Base-by-base conservation (phyloP, 2,797 vertebrate genomes). In the Mionectes olivaceus region DNA sequence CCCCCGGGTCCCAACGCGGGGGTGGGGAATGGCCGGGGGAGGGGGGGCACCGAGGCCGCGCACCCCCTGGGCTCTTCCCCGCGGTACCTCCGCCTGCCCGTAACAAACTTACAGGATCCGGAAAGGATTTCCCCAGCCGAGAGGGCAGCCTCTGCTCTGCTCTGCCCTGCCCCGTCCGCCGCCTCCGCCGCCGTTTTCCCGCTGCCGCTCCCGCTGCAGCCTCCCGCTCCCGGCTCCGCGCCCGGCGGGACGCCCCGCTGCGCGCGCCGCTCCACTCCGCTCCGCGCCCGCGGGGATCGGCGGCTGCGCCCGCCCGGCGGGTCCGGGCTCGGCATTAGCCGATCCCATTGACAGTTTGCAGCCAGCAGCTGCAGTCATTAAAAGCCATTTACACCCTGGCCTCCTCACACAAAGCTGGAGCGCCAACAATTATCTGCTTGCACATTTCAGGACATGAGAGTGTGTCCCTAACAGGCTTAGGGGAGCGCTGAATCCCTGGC, bases 311-410 rank as follows among this genome's bases (percentile, higher is more conserved):
- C 82, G 94, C 93, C 84, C 94, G 86, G 79, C 68, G 79, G 86
- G 87, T 93, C 77, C 94, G 60, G 90, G 93, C 91, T 95, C 94
- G 39, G 87, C 94, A 90, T 94, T 87, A 97, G 95, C 93, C 93
- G 93, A 85, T 96, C 95, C 95, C 96, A 97, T 96, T 97, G 96
- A 97, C 95, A 96, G 93, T 93, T 97, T 80, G 91, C 94, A 96
- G 96, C 97, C 97, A 95, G 97, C 97, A 97, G 97, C 97, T 97
- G 97, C 97, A 94, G 96, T 97, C 97, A 90, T 90, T 98, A 98
- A 98, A 98, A 97, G 96, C 96, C 96, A 98, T 98, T 98, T 97
- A 96, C 97, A 97, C 96, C 97, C 96, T 96, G 97, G 97, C 96
- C 97, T 95, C 95, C 90, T 55, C 93, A 69, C 95, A 98, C 97